Base-by-base conservation (phyloP, 2,113 vertebrate genomes). In the Gasterosteus nipponicus region DNA sequence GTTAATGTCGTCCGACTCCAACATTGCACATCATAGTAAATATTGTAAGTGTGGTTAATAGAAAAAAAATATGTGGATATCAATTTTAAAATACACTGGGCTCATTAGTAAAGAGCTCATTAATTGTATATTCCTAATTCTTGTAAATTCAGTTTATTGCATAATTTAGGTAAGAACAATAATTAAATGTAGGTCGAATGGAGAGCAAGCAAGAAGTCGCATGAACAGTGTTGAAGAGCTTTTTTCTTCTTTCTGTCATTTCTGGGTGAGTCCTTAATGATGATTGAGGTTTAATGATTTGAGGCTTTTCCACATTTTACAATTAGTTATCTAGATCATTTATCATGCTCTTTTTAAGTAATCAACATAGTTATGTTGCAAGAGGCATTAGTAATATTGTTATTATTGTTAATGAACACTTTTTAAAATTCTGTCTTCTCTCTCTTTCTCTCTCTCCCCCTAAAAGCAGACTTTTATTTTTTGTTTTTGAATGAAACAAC, bases 241-340 rank as follows among this genome's bases (percentile, higher is more conserved):
- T 6, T 18, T 42, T 42, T 64, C 46, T 42, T 44, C 29, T 49
- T 22, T 10, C 0, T 35, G 10, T 66, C n/a, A 10, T 68, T 22
- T 35, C 46, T 47, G 3, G 58, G 33, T 58, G 38, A 69, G 53
- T 42, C 58, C 12, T 64, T 31, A 51, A 56, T 19, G 1, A 42
- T 54, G 44, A 15, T 3, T 18, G n/a, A 69, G 64, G 51, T 47
- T 26, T 54, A 78, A 6, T 57, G 70, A 64, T 31, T 60, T 75
- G 59, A 69, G 46, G 49, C 57, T 51, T n/a, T 31, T 82, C 44
- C 10, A 39, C 9, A 46, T 68, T 68, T 58, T 35, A 10, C 49
- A 51, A 53, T 72, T 58, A 60, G 60, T 73, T 68, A 29, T n/a
- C 22, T 44, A 58, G 6, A 29, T 39, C 12, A 35, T n/a, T n/a